phyloP scores from a whole-genome alignment of 1,140 invertebrate species.

The Oryctes rhinoceros region DNA sequence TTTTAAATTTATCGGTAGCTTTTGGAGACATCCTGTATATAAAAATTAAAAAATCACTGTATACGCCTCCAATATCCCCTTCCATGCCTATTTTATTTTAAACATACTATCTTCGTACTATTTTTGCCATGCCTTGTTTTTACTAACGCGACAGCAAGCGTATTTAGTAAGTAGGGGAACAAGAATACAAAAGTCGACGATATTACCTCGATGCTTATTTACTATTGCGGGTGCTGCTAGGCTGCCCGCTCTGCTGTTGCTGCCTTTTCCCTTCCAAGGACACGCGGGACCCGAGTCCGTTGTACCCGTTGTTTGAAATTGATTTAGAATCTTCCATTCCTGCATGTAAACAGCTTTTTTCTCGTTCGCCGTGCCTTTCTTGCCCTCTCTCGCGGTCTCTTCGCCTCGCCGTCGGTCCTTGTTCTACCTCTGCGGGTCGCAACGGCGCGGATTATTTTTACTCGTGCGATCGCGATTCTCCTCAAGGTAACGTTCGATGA shows the following conservation, averaged over 20 bases:
- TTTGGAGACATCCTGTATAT: too few relatives aligned
- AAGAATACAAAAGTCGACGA: neutral
- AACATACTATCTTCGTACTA: too few relatives aligned
- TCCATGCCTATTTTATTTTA: too few relatives aligned
- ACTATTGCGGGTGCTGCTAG: too few relatives aligned
- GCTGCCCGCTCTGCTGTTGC: neutral
- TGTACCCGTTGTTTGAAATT: slow-evolving; percentile 27
- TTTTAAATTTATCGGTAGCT: too few relatives aligned
- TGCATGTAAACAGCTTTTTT: slow-evolving; percentile 36
- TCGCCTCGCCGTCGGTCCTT: neutral
- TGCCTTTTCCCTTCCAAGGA: slow-evolving; percentile 15
- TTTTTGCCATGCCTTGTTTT: too few relatives aligned
- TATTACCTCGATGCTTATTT: neutral
- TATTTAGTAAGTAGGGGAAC: neutral
- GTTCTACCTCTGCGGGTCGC: neutral
- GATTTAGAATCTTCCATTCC: slow-evolving; percentile 32
- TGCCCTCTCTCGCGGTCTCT: neutral
- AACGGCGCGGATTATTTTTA: slow-evolving; percentile 19
- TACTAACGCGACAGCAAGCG: too few relatives aligned
- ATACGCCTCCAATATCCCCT: too few relatives aligned
- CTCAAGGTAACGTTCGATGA: slow-evolving; percentile 1
- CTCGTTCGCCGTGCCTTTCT: slow-evolving; percentile 15
- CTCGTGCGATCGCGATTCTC: neutral
- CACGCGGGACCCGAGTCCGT: slow-evolving; percentile 1
- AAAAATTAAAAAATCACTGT: too few relatives aligned